Percentiles rank a stretch among this genome's conserved stretches.
These are phyloP conservation scores for Tamias sibiricus DNA, from an alignment of 2,113 vertebrate species.

Conservation along the genomic window DNA sequence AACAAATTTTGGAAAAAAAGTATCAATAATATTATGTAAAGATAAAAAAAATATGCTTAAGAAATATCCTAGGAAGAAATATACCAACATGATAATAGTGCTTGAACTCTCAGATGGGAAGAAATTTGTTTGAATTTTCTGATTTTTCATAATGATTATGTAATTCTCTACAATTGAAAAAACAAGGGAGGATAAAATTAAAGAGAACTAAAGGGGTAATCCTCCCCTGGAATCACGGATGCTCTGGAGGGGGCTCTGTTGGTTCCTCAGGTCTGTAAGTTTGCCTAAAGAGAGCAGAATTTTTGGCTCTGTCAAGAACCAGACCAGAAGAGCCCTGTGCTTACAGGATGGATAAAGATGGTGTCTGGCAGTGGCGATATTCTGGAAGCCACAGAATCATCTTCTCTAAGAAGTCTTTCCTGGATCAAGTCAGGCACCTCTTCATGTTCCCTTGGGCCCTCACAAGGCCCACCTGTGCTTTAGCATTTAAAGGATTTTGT, in stretches of 20 bases:
- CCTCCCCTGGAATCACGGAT: not conserved
- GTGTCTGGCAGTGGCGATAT: too few relatives aligned
- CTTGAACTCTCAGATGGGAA: not conserved
- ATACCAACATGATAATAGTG: not conserved
- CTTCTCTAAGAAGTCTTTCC: not conserved
- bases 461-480: not conserved
- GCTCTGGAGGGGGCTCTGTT: not conserved
- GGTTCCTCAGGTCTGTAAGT: not conserved
- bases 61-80: conserved; percentile 38
- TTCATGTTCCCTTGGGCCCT: not conserved
- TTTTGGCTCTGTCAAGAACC: not conserved
- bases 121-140: conserved; percentile 41
- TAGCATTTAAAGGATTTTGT: not conserved
- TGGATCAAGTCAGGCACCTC: not conserved
- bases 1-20: conserved; percentile 59
- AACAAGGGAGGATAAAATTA: not conserved
- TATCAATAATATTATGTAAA: conserved; percentile 32
- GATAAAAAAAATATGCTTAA: conserved; percentile 52
- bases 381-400: not conserved
- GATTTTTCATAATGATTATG: conserved; percentile 19
- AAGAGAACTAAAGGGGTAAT: not conserved
- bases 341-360: not conserved
- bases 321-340: not conserved
- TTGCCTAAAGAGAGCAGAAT: not conserved
- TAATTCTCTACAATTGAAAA: conserved; percentile 45